Base-by-base conservation (phyloP, 2,888 invertebrate species). In the Melanchra persicariae region DNA sequence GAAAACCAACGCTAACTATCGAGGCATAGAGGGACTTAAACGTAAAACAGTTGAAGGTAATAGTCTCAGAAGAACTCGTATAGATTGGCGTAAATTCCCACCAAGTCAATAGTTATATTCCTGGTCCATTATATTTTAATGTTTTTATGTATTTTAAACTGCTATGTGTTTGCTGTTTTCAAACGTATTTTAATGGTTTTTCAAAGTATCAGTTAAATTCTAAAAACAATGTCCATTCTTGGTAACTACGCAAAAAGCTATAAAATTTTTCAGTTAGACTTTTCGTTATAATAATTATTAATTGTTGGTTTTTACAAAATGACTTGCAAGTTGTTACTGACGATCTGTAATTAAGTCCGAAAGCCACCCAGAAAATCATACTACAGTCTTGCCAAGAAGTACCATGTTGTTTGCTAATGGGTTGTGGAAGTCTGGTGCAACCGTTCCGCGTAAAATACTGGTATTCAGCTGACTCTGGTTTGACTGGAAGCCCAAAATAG, bases 1-100 rank as follows among this genome's bases (percentile, higher is more conserved):
- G 5, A 59, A 71, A 52, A 52, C 34, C 62, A 61, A 68, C 66
- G 34, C 54, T 47, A 19, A 59, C 24, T 15, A 40, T 52, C 24
- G 6, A 52, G 9, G n/a, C n/a, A 43, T 57, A 22, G 9, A 52
- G 1, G n/a, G 22, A 51, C 1, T 24, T 59, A 15, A 47, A 54
- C 24, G n/a, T 67, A 37, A 45, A 68, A 68, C 12, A 52, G 59
- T 76, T 22, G 17, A 55, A 45, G 5, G 30, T 22, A 26, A 12
- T 24, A 24, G 17, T 52, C 43, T 30, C 40, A 47, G 15, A 2
- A 2, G 26, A 77, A n/a, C 19, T 58, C 43, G 17, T n/a, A 17
- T 24, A 43, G 1, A 54, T 15, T 26, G 22, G 15, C 8, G 22
- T 57, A 17, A 37, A 77, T n/a, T 45, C 1, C 1, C 8, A 26